Evolutionary conservation across 2,888 invertebrate species (phyloP), one percentile per base, ranked within the genome.

Genomic region (Thysanoteuthis rhombus): DNA sequence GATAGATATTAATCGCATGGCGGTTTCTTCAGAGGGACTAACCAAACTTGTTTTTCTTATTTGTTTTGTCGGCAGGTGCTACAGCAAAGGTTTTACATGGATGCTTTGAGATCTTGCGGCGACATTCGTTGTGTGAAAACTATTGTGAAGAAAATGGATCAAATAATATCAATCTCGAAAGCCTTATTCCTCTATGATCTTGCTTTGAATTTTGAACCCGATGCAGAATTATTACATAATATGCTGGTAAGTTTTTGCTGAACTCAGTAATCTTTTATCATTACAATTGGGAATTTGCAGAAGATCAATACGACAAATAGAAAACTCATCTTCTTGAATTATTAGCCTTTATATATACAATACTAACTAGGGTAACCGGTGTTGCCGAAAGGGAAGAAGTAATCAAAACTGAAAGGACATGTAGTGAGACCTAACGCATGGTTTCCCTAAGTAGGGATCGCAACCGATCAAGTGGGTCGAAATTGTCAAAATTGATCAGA

Each of bases 91-190:
- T 94, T 95, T 47, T 95, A 95, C 94, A 90, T 94, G 42, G 95
- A 95, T 94, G 95, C 94, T 2, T 90, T 96, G 42, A 89, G 94
- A 92, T 94, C 95, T 16, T 96, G 96, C 94, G 96, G 95, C 16
- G 95, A 95, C 19, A 95, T 94, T 19, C 93, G 93, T 0, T 96
- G 96, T 91, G 89, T 95, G 36, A 58, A 94, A 25, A 93, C 93
- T 3, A 94, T 95, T 75, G 93, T 95, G n/a, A 92, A 94, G 19
- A 92, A 92, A 40, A n/a, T 92, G 92, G 92, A 39, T 40, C 40
- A 8, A 42, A 40, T 92, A 19, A n/a, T 45, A 45, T 12, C 40
- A 16, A 45, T 40, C 22, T 45, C 40, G 3, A 92, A 92, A 32
- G 45, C 32, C 45, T 19, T n/a, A 25, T 92, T 92, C 22, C n/a